Percentiles rank a stretch among this genome's conserved stretches.
These are phyloP conservation scores for Leptothorax acervorum DNA, from an alignment of 2,888 invertebrate species.

Conservation along the genomic window DNA sequence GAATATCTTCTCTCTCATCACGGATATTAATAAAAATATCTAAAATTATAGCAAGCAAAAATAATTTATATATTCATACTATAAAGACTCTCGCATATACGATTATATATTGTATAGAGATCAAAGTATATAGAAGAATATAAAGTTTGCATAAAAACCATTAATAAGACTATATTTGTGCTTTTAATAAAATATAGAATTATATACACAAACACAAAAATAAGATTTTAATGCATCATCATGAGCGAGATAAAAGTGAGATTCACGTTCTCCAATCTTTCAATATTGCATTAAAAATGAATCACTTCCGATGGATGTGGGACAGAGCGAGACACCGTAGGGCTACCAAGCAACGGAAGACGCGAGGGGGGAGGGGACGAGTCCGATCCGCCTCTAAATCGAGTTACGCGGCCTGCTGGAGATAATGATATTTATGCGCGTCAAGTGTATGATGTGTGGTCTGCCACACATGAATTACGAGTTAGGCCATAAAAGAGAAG, in stretches of 20 bases:
- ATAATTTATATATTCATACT: not conserved
- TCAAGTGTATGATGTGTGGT: conserved; percentile 76
- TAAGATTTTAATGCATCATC: not conserved
- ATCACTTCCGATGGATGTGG: conserved; percentile 12
- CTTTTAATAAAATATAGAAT: not conserved
- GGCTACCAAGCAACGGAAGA: not conserved
- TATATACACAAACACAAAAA: not conserved
- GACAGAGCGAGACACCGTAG: conserved; percentile 4
- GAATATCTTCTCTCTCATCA: not conserved
- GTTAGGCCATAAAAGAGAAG: conserved; percentile 53
- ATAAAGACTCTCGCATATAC: not conserved
- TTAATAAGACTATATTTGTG: not conserved
- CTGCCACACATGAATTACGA: conserved; percentile 70
- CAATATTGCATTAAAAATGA: conserved; percentile 18
- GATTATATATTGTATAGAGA: not conserved
- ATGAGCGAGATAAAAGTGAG: not conserved
- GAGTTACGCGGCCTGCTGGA: conserved; percentile 78
- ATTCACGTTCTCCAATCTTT: conserved; percentile 1
- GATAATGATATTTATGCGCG: conserved; percentile 80
- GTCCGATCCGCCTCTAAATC: conserved; percentile 73
- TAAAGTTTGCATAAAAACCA: not conserved
- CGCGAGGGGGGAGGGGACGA: conserved; percentile 13
- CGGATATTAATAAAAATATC: not conserved
- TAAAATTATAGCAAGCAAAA: not conserved
- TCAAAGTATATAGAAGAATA: not conserved